Conservation (phyloP, 2,888 invertebrate species). For the Pachymerium ferrugineum region DNA sequence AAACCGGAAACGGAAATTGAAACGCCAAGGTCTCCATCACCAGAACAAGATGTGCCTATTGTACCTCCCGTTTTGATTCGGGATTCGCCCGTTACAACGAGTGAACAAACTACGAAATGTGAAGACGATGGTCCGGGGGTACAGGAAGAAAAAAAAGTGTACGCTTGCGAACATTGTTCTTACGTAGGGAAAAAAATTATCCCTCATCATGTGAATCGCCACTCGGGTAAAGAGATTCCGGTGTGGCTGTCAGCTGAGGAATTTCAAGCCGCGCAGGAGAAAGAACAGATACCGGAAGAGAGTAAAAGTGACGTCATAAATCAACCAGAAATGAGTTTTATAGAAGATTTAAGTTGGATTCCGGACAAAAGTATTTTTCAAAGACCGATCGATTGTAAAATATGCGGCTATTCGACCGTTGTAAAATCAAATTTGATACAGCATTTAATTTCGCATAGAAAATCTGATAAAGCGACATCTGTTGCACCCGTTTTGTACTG, state of each 20-base stretch:
- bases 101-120: not conserved
- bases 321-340: not conserved
- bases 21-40: not conserved
- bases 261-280: not conserved
- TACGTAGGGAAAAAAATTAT: conserved; percentile 59
- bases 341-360: conserved; percentile 37
- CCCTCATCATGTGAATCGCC: conserved; percentile 60
- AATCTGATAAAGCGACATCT: not conserved
- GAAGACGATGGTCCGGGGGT: not conserved
- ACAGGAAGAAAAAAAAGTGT: conserved; percentile 30
- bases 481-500: conserved; percentile 40
- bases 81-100: not conserved
- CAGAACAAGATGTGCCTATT: not conserved
- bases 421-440: conserved; percentile 35
- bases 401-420: conserved; percentile 35
- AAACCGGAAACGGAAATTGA: not conserved
- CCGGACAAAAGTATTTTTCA: conserved; percentile 33
- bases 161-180: conserved; percentile 57
- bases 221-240: conserved; percentile 52
- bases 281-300: conserved; percentile 40
- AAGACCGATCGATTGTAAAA: conserved; percentile 33
- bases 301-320: not conserved
- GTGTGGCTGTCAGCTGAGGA: not conserved
- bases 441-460: conserved; percentile 35
- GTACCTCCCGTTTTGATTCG: not conserved